phyloP scores from a whole-genome alignment of 2,797 vertebrate genomes.

The Falco columbarius region DNA sequence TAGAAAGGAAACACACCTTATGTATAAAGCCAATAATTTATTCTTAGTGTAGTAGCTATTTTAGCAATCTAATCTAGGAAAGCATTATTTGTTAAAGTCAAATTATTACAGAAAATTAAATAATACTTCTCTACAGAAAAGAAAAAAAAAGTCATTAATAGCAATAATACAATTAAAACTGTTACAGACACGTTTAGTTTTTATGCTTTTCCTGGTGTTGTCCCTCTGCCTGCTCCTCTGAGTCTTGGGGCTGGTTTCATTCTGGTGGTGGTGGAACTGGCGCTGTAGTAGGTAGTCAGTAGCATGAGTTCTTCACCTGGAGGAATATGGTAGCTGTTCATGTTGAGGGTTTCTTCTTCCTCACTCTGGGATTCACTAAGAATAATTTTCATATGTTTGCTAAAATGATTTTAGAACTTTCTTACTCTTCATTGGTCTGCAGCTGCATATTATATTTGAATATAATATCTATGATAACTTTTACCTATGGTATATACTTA shows the following conservation, averaged over 20 bases:
- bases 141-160: background rate
- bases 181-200: background rate
- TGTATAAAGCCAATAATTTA: background rate
- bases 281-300: background rate
- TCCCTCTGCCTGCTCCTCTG: background rate
- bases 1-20: background rate
- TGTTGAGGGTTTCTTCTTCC: background rate
- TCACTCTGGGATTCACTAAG: background rate
- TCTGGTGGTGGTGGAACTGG: accelerated
- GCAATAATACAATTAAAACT: background rate
- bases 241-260: background rate
- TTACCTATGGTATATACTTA: background rate
- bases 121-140: background rate
- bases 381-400: background rate
- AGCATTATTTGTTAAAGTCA: background rate
- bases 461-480: background rate
- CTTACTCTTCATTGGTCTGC: background rate
- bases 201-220: background rate
- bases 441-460: background rate
- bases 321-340: background rate
- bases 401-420: background rate
- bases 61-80: background rate
- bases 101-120: background rate
- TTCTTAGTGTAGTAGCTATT: background rate
- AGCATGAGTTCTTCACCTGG: background rate